Base-by-base conservation (phyloP, 1,140 invertebrate genomes). In the Diploscapter pachys region DNA sequence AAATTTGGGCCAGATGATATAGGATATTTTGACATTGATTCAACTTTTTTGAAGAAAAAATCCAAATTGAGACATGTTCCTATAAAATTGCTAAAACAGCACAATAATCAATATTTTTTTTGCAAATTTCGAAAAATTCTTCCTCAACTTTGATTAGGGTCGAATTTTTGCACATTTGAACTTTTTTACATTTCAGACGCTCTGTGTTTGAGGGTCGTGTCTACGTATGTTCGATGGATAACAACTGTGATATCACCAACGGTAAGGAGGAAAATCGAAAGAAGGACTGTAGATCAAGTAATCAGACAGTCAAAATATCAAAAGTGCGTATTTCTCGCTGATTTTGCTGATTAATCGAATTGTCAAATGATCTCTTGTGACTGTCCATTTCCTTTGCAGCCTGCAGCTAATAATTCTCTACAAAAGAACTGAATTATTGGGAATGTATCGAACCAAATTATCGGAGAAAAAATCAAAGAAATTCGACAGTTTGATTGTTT, bases 241-340 rank as follows among this genome's bases (percentile, higher is more conserved):
- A 71, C 50, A 49, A 67, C 49, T 76, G 75, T 54, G 75, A 76
- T 57, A 72, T 76, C 55, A 64, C 75, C 4, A 71, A 76, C 62
- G 75, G 75, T 76, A 4, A 71, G 31, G 31, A 31, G 31, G 31
- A 31, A 31, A 31, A 31, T 31, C 31, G 31, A 31, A 31, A 31
- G 31, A 31, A 1, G 31, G 31, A 31, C 31, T 31, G 31, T 31
- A 31, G 31, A 31, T 31, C 31, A 31, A 31, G 31, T 31, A 31
- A 31, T 31, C 31, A 31, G 31, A 31, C 31, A 31, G 73, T 4
- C 11, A 3, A 63, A 52, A 48, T 2, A 50, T 8, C 13, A 64
- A 64, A 64, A 48, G 31, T 8, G 9, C 8, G 31, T 8, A 9
- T 13, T 53, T 70, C 54, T 31, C 51, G 4, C 52, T 70, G 13